Evolutionary conservation across 1,140 invertebrate species (phyloP).

Genomic region (Polyergus mexicanus): DNA sequence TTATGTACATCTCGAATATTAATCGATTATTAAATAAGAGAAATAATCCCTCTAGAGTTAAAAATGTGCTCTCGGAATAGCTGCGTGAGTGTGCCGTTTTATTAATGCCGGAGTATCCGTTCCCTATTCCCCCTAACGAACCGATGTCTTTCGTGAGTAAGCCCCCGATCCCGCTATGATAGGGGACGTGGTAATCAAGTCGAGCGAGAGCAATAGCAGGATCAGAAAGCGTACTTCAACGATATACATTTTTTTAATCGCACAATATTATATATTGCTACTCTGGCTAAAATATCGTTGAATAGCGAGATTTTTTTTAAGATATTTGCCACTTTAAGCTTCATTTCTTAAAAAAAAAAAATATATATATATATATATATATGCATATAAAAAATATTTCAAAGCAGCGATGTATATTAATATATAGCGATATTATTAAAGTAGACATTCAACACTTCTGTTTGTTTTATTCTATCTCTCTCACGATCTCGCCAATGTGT

Average conservation of each 20-base stretch:
- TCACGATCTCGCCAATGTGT: too few species aligned
- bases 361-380: too few species aligned
- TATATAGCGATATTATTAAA: neutral
- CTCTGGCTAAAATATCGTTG: neutral
- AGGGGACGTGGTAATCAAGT: conserved; percentile 44
- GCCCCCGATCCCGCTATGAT: conserved; percentile 31
- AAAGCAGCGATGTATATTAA: neutral
- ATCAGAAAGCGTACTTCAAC: conserved; percentile 24
- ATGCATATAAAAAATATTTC: neutral
- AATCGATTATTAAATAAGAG: conserved; percentile 22
- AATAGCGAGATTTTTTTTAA: neutral
- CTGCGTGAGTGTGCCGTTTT: conserved; percentile 40
- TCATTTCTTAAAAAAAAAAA: neutral
- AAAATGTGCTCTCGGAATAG: conserved; percentile 33
- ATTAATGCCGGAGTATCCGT: conserved; percentile 39
- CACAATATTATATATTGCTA: neutral
- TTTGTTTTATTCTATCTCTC: neutral
- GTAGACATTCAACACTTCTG: neutral
- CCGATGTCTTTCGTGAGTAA: conserved; percentile 35
- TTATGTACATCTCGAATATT: neutral
- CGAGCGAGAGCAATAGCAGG: conserved; percentile 28
- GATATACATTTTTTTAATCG: conserved; percentile 31
- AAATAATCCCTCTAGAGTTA: conserved; percentile 8
- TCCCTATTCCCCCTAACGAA: conserved; percentile 41
- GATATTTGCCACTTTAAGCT: neutral